Conservation (phyloP, 53 echinoderm and acorn worm species). For the Henricia sp. region DNA sequence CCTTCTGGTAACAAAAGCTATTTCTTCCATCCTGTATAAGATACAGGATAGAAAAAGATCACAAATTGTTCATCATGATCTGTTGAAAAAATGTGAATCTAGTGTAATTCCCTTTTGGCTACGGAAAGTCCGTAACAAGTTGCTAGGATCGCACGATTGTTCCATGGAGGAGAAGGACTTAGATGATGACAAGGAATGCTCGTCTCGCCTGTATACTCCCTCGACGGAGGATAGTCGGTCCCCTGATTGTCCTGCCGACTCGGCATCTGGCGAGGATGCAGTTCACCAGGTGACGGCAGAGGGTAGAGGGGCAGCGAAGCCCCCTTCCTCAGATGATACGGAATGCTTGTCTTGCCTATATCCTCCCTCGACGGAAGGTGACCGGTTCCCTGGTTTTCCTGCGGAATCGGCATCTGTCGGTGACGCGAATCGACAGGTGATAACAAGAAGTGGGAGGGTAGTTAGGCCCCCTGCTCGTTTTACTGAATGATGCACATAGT, state of each 20-base stretch:
- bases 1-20: constrained; percentile 1
- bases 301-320: too few species aligned
- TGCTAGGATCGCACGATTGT: too few species aligned
- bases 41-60: constrained; percentile 9
- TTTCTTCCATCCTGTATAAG: constrained; percentile 7
- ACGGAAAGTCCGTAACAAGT: not conserved
- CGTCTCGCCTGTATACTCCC: too few species aligned
- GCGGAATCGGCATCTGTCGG: not conserved
- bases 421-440: not conserved
- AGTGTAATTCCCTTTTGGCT: constrained; percentile 1
- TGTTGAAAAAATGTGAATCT: not conserved
- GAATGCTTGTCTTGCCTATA: too few species aligned
- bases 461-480: not conserved
- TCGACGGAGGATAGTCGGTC: too few species aligned
- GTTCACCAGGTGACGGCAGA: too few species aligned
- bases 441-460: constrained; percentile 10
- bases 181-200: too few species aligned
- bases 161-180: too few species aligned
- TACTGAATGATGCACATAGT: too few species aligned
- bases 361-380: not conserved
- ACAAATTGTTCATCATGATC: constrained; percentile 8
- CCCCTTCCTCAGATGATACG: too few species aligned
- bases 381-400: not conserved
- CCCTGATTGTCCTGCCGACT: too few species aligned
- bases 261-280: too few species aligned